phyloP scores from a whole-genome alignment of 2,888 invertebrate species.

The Seladonia tumulorum region DNA sequence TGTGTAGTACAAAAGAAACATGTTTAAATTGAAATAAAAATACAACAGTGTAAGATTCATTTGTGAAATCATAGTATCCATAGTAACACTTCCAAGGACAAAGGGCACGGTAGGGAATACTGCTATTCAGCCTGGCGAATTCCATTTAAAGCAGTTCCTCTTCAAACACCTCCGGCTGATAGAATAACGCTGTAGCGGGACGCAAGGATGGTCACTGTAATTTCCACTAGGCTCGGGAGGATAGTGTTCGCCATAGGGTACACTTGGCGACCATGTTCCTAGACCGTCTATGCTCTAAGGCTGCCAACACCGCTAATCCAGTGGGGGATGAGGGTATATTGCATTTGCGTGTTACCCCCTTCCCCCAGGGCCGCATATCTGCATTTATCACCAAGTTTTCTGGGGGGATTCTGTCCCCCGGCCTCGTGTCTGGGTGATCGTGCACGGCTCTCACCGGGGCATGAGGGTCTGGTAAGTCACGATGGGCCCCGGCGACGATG shows the following conservation, averaged over 20 bases:
- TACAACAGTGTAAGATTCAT: neutral
- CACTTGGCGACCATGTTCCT: slow-evolving; percentile 1
- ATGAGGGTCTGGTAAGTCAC: slow-evolving; percentile 69
- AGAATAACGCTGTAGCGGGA: neutral
- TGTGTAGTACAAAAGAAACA: no score
- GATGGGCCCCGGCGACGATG: slow-evolving; percentile 50
- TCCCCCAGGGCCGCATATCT: slow-evolving; percentile 64
- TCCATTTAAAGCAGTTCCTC: neutral
- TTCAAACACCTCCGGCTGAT: neutral
- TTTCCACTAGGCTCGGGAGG: neutral
- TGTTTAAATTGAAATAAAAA: neutral
- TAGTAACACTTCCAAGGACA: no score
- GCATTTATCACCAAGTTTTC: slow-evolving; percentile 76
- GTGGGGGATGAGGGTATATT: slow-evolving; percentile 61
- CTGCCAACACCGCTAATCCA: slow-evolving; percentile 26
- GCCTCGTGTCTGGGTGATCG: slow-evolving; percentile 66
- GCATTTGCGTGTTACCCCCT: slow-evolving; percentile 74
- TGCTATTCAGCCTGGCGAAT: neutral
- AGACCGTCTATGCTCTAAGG: slow-evolving; percentile 16
- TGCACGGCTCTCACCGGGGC: slow-evolving; percentile 52
- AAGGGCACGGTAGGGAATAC: neutral
- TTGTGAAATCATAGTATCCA: no score
- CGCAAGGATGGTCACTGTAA: neutral
- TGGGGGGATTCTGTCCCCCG: slow-evolving; percentile 52
- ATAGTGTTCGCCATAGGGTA: neutral